Conservation (phyloP, 2,797 vertebrate genomes). For the Sebastes oblongus region DNA sequence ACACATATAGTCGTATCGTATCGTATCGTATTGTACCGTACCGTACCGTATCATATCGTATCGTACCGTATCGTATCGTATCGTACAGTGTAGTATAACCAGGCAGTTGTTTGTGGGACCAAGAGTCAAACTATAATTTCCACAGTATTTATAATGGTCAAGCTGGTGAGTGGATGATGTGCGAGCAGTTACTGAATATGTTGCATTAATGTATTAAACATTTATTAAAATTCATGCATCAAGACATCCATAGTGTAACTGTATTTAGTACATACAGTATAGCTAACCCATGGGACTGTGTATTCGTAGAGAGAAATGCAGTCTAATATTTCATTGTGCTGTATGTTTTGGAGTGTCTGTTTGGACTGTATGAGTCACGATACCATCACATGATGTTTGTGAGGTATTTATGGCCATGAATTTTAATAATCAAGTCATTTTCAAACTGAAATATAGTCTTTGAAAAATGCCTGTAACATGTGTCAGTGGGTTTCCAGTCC, state of each 20-base stretch:
- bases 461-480: conserved; percentile 1
- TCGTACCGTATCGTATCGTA: too few species aligned
- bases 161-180: too few species aligned
- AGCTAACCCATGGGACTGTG: not conserved
- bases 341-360: not conserved
- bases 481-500: conserved; percentile 2
- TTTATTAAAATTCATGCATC: too few species aligned
- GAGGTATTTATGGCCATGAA: not conserved
- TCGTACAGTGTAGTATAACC: too few species aligned
- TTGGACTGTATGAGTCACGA: not conserved
- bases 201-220: too few species aligned
- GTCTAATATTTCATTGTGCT: not conserved
- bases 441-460: not conserved
- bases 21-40: accelerated
- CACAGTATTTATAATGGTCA: too few species aligned
- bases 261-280: not conserved
- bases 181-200: too few species aligned
- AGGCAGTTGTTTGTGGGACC: too few species aligned
- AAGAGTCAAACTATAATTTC: too few species aligned
- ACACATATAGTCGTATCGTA: too few species aligned
- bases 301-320: not conserved
- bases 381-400: not conserved
- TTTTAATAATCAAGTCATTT: conserved; percentile 7
- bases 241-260: too few species aligned
- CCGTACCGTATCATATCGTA: accelerated